Conservation (phyloP, 2,888 invertebrate species). For the Pseudococcus jackbeardsleyi region DNA sequence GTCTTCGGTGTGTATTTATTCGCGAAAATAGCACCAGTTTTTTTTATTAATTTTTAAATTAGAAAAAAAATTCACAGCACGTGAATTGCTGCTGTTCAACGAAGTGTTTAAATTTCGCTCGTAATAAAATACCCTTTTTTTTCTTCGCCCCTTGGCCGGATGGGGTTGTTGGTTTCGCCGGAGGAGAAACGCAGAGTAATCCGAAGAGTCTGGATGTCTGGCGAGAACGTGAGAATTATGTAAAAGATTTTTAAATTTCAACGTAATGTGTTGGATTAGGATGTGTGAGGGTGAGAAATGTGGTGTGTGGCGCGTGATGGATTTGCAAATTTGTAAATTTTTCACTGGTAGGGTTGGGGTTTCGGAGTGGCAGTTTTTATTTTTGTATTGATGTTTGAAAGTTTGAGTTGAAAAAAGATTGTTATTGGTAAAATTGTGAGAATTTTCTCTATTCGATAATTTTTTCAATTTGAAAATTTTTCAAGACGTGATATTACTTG, state of each 20-base stretch:
- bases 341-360: too few species aligned
- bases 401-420: too few species aligned
- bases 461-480: too few species aligned
- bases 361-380: too few species aligned
- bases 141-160: not conserved
- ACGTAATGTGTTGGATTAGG: not conserved
- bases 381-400: too few species aligned
- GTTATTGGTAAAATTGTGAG: too few species aligned
- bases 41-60: not conserved
- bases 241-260: not conserved
- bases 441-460: too few species aligned
- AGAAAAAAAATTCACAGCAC: constrained; percentile 12
- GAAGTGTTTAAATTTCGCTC: not conserved
- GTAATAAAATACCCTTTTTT: not conserved
- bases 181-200: not conserved
- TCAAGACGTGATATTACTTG: too few species aligned
- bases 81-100: not conserved
- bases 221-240: not conserved
- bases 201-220: not conserved
- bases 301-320: too few species aligned
- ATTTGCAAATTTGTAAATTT: too few species aligned
- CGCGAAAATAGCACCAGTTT: not conserved
- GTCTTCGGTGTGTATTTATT: not conserved
- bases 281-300: too few species aligned
- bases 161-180: not conserved